These are phyloP conservation scores for Acropora tenuis DNA, from an alignment of 64 coral and sea anemone species.

Conservation along the genomic window DNA sequence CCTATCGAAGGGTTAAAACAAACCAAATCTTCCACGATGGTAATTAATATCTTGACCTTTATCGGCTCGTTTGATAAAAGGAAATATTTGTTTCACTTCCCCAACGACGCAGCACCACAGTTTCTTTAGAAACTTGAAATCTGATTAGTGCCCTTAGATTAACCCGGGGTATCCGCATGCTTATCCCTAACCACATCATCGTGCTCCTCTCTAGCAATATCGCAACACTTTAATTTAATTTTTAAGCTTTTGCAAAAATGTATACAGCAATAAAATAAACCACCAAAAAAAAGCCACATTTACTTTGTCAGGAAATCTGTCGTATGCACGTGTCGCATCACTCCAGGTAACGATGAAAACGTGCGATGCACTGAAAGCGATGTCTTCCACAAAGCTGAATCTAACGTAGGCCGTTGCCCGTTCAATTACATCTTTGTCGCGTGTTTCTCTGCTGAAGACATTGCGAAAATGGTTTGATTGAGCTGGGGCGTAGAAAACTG, in stretches of 20 bases:
- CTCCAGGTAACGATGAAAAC: constrained; percentile 73
- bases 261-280: no score
- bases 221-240: not conserved
- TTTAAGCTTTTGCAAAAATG: not conserved
- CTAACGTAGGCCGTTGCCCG: constrained; percentile 48
- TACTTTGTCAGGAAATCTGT: constrained; percentile 49
- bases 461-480: not conserved
- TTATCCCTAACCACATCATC: no score
- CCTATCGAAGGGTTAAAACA: no score
- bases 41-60: no score
- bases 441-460: constrained; percentile 56
- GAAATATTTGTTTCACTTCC: no score
- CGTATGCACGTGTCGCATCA: constrained; percentile 18
- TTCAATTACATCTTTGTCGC: not conserved
- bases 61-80: no score
- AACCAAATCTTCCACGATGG: no score
- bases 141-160: no score
- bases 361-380: constrained; percentile 22
- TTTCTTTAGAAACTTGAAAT: no score
- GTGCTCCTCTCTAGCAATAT: no score
- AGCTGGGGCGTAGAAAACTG: constrained; percentile 62
- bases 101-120: no score
- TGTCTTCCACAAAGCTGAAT: constrained; percentile 40
- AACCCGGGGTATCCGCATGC: no score
- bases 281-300: not conserved